A percentile compares a stretch with the other conserved stretches of the same genome.
These are phyloP conservation scores for Sepioteuthis lessoniana DNA, from an alignment of 2,888 invertebrate species.

Conservation along the genomic window DNA sequence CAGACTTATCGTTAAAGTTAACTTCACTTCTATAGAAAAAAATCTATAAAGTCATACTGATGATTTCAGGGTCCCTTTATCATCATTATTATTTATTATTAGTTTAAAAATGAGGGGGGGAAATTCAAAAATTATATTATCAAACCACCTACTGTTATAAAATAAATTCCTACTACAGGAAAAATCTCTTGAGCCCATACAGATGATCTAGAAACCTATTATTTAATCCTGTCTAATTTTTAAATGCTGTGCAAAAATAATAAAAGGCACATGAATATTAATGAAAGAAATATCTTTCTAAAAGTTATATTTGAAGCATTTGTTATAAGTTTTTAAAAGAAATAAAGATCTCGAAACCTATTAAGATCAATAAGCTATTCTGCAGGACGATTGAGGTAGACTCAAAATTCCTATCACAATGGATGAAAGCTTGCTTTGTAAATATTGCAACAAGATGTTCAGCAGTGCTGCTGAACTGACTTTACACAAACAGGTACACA, in stretches of 20 bases:
- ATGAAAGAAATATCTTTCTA: too few relatives aligned
- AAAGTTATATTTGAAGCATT: too few relatives aligned
- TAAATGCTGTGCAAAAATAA: too few relatives aligned
- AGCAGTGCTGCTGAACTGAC: neutral
- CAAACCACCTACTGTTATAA: neutral
- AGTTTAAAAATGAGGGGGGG: too few relatives aligned
- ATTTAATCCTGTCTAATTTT: neutral
- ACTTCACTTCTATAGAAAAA: too few relatives aligned
- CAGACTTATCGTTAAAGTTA: too few relatives aligned
- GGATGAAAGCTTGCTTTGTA: constrained; percentile 36
- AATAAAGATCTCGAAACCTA: too few relatives aligned
- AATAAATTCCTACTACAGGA: neutral
- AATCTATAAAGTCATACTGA: too few relatives aligned
- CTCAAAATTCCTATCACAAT: neutral
- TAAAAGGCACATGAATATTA: too few relatives aligned
- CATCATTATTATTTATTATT: too few relatives aligned
- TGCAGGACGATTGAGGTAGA: neutral
- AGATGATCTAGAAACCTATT: neutral
- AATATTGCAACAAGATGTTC: constrained; percentile 38
- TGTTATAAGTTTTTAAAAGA: too few relatives aligned
- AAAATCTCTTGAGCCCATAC: neutral
- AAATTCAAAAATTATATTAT: neutral
- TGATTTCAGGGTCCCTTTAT: too few relatives aligned
- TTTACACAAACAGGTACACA: constrained; percentile 34
- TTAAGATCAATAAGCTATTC: neutral